phyloP scores from a whole-genome alignment of 2,113 vertebrate genomes.

The Toxotes chatareus region DNA sequence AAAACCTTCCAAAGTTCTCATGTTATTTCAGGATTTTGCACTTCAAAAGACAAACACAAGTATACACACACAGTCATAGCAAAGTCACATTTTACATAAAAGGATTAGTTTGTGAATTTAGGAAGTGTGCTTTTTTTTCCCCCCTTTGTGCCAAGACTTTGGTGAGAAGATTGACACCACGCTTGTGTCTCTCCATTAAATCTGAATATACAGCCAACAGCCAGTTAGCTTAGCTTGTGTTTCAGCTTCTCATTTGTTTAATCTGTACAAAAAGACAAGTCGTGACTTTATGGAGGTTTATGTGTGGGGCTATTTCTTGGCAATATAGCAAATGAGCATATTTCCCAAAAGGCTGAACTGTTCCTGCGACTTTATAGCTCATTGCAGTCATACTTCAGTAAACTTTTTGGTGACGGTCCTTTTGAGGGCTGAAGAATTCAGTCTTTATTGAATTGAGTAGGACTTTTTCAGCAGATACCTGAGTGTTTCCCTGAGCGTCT shows the following conservation, averaged over 20 bases:
- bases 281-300: neutral
- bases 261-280: neutral
- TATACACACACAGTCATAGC: neutral
- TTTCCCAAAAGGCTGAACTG: neutral
- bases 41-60: neutral
- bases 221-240: neutral
- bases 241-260: neutral
- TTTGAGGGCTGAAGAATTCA: constrained; percentile 7
- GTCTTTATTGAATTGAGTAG: neutral
- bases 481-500: constrained; percentile 24
- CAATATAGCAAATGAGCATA: neutral
- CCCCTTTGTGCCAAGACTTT: neutral
- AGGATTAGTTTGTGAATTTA: constrained; percentile 30
- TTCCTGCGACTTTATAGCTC: neutral
- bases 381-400: neutral
- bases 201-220: neutral
- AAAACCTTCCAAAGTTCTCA: neutral
- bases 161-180: constrained; percentile 4
- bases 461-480: constrained; percentile 17
- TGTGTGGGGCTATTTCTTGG: neutral
- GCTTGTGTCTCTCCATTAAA: constrained; percentile 7
- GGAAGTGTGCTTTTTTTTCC: neutral
- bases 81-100: neutral
- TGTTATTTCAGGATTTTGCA: neutral
- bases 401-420: constrained; percentile 7